Evolutionary conservation across 2,113 vertebrate genomes (phyloP), one percentile per base, ranked within the genome.

Genomic region (Sinocyclocheilus grahami): DNA sequence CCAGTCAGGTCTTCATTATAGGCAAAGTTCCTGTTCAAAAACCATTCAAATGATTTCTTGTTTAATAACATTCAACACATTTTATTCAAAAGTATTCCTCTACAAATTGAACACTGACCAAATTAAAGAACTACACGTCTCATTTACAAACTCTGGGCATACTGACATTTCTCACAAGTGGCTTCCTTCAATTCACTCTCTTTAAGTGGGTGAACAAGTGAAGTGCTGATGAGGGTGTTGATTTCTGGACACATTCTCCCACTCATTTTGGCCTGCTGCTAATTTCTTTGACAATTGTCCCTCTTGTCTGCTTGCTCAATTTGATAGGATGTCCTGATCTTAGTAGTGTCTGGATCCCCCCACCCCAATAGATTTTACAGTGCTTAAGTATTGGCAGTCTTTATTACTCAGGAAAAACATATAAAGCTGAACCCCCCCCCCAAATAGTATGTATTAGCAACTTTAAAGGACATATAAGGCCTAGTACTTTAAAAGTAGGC

Each of bases 191-290:
- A n/a, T 82, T 22, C 16, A 20, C 18, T 53, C 37, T 16, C 33
- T 62, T 37, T 63, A 14, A 24, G 37, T 42, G 78, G 78, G 11
- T 14, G 55, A 80, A 12, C 62, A 80, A 80, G 37, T 81, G 79
- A 9, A 46, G 77, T 78, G 53, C 53, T 78, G 51, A 79, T 22
- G 22, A 65, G 33, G 37, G 10, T 24, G 58, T 30, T 82, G n/a
- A 27, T 46, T n/a, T 81, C 79, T 51, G 60, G 79, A 82, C 42
- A 67, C n/a, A 67, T 67, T 48, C 62, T 82, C 65, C 24, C 16
- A 33, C 46, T 33, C 24, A 14, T 30, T 69, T 51, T 48, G n/a
- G 13, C 39, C 24, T 82, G 4, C 27, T 82, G 42, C 1, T 82
- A 27, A 71, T 71, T 53, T 71, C 16, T 53, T 82, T 46, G 65